A percentile compares a stretch with the other conserved stretches of the same genome.
phyloP scores from a whole-genome alignment of 2,888 invertebrate genomes.

The Escarpia spicata region DNA sequence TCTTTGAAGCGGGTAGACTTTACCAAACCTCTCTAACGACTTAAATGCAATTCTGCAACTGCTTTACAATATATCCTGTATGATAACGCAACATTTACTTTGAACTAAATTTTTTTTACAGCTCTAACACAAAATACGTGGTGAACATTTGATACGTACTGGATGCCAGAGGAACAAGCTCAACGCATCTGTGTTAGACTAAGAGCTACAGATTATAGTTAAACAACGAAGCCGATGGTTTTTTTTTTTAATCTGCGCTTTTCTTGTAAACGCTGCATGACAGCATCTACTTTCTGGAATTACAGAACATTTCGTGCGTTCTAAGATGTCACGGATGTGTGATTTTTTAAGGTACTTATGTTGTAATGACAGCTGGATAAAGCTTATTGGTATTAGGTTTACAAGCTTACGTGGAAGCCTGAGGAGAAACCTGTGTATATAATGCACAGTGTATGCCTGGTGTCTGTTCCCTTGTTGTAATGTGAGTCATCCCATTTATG shows the following conservation, averaged over 20 bases:
- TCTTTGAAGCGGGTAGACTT: neutral
- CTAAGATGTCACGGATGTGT: neutral
- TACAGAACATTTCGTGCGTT: neutral
- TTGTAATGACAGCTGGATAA: neutral
- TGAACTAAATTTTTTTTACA: neutral
- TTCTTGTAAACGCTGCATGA: neutral
- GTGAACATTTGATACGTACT: neutral
- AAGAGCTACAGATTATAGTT: neutral
- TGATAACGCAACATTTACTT: neutral
- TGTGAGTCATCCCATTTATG: too few species aligned
- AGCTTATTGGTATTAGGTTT: neutral
- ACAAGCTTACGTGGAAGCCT: neutral
- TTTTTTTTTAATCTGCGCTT: neutral
- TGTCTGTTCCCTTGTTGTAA: too few species aligned
- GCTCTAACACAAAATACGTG: neutral
- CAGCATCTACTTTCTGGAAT: neutral
- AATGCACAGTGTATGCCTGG: neutral
- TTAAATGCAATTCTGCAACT: neutral
- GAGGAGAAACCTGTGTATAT: neutral
- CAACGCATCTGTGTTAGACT: neutral
- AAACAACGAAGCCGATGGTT: neutral
- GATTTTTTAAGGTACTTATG: neutral
- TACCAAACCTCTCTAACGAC: neutral
- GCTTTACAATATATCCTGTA: neutral
- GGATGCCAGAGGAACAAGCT: neutral